Percentiles rank a stretch among this genome's conserved stretches.
Evolutionary conservation across 1,140 invertebrate genomes (phyloP).

Genomic region (Drosophila azteca): DNA sequence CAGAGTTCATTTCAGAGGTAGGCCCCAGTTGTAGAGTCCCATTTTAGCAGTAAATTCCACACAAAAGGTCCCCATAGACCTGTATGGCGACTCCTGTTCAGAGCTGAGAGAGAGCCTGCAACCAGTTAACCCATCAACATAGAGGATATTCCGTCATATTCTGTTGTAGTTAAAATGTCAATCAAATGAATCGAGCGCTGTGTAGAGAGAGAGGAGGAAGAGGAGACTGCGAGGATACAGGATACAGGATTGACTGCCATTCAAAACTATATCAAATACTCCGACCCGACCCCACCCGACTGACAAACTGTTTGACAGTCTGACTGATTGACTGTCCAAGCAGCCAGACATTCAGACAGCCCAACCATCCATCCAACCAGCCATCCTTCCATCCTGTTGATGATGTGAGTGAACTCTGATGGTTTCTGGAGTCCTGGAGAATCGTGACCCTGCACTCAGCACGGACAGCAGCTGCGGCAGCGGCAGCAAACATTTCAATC

Average conservation of each 20-base stretch:
- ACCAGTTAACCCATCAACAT: too few relatives aligned
- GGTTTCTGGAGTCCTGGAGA: conserved; percentile 38
- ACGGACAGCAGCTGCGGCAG: too few relatives aligned
- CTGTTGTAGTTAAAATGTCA: conserved; percentile 77
- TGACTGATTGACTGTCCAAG: conserved; percentile 52
- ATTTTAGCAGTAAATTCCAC: too few relatives aligned
- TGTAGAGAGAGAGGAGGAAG: neutral
- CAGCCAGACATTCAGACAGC: conserved; percentile 1
- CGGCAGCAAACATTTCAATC: conserved; percentile 80
- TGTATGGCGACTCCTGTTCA: conserved; percentile 2
- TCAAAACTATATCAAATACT: conserved; percentile 68
- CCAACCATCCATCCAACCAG: conserved; percentile 4
- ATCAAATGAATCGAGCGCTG: conserved; percentile 60
- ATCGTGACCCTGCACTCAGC: conserved; percentile 70
- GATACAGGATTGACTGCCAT: conserved; percentile 48
- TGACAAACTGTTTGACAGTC: conserved; percentile 68
- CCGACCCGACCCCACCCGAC: conserved; percentile 11
- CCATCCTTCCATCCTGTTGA: conserved; percentile 14
- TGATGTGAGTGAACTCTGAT: conserved; percentile 65
- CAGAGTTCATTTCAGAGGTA: neutral
- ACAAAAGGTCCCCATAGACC: neutral
- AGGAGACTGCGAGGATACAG: neutral
- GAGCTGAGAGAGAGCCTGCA: neutral
- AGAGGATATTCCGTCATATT: conserved; percentile 19
- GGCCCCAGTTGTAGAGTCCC: neutral